Conservation (phyloP, 2,888 invertebrate genomes). For the Iselma pallidipennis region DNA sequence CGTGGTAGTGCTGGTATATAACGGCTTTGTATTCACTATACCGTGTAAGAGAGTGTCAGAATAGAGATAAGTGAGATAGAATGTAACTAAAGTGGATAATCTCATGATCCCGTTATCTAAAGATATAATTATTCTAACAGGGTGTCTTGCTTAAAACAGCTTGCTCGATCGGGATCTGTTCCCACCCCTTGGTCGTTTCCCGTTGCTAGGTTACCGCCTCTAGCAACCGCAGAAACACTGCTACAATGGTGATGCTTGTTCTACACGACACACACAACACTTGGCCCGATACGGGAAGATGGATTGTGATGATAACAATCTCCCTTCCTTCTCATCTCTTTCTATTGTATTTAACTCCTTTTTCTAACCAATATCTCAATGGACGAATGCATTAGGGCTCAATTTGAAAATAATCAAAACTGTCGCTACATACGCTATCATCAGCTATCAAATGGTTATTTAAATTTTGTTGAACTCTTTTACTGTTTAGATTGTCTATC, state of each 20-base stretch:
- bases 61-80: conserved; percentile 52
- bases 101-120: conserved; percentile 58
- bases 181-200: conserved; percentile 31
- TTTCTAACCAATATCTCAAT: neutral
- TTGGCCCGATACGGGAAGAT: conserved; percentile 51
- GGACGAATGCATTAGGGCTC: neutral
- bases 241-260: conserved; percentile 58
- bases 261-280: conserved; percentile 56
- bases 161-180: conserved; percentile 52
- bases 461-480: conserved; percentile 33
- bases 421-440: conserved; percentile 1
- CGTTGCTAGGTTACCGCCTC: conserved; percentile 56
- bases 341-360: neutral
- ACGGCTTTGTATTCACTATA: conserved; percentile 3
- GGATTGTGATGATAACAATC: conserved; percentile 54
- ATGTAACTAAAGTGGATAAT: conserved; percentile 57
- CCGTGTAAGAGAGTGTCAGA: conserved; percentile 49
- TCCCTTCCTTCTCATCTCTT: conserved; percentile 35
- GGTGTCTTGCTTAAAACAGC: conserved; percentile 59
- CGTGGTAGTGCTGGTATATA: neutral
- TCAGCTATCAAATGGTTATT: conserved; percentile 2
- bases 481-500: conserved; percentile 23
- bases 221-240: conserved; percentile 57
- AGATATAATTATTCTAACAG: conserved; percentile 59
- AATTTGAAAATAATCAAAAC: neutral